Evolutionary conservation across 2,888 invertebrate species (phyloP), one percentile per base, ranked within the genome.

Genomic region (Dasysyrphus albostriatus): DNA sequence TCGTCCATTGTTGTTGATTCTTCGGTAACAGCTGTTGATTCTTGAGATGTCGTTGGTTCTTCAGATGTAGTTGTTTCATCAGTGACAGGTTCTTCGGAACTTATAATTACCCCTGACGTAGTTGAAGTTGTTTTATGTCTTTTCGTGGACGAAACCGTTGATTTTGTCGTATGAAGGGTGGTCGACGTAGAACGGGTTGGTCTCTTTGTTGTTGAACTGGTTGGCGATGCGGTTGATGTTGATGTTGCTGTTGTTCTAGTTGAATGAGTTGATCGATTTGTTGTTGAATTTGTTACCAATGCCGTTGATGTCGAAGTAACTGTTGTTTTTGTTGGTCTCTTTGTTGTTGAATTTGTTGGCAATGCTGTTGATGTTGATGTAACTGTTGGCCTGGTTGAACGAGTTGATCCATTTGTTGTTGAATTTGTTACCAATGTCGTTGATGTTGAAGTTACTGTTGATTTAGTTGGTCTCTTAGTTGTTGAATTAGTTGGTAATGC

Each of bases 141-240:
- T 2, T 7, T 34, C 0, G n/a, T 12, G 4, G 73, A 34, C 9
- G 59, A 19, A 8, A 8, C 3, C 37, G 59, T 37, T 29, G 73
- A 34, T 19, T 19, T 14, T 4, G 39, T 51, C 2, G 16, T 9
- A 24, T 24, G 24, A 24, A 24, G 24, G 24, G 24, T 24, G 1
- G 24, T 24, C 24, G 24, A 24, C 24, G 24, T 24, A 24, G 24
- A 56, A 34, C 4, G 10, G n/a, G 12, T n/a, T 37, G 47, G 14
- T 3, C 5, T 47, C 4, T 89, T 89, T 7, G 72, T 72, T 39
- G 67, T 37, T 29, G 6, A n/a, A 7, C 5, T 42, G 1, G 42
- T 42, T 5, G 1, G 42, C 42, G 14, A 42, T 44, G 44, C 2
- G 19, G 16, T 49, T 9, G 19, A 19, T 10, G 16, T 49, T 9